Percentiles rank a stretch among this genome's conserved stretches.
These are phyloP conservation scores for Dasysyrphus tricinctus DNA, from an alignment of 2,888 invertebrate genomes.

Conservation along the genomic window DNA sequence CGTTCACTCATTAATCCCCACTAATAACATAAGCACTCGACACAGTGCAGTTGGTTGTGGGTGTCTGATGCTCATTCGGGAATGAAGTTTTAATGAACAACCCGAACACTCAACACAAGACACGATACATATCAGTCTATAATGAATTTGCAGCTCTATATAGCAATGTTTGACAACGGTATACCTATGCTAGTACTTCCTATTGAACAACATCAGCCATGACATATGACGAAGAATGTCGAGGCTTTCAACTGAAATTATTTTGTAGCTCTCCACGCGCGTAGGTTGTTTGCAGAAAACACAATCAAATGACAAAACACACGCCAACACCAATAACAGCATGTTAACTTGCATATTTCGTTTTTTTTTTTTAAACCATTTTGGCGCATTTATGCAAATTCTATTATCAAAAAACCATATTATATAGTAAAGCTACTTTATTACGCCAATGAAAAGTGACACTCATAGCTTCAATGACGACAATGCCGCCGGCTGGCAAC, in stretches of 20 bases:
- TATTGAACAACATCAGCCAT: background rate
- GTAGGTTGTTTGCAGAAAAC: conserved; percentile 36
- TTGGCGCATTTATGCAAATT: conserved; percentile 47
- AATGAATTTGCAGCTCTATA: background rate
- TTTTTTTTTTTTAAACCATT: background rate
- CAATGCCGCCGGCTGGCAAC: conserved; percentile 24
- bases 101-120: conserved; percentile 1
- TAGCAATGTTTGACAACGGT: background rate
- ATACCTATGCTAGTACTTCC: background rate
- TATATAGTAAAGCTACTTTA: background rate
- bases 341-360: conserved; percentile 26
- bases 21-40: background rate
- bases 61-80: conserved; percentile 31
- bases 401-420: conserved; percentile 29
- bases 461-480: background rate
- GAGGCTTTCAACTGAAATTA: conserved; percentile 24
- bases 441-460: conserved; percentile 19
- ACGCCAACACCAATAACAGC: conserved; percentile 19
- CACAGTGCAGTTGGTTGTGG: background rate
- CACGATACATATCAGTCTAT: background rate
- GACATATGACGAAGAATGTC: conserved; percentile 30
- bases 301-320: conserved; percentile 22
- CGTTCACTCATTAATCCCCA: conserved; percentile 32
- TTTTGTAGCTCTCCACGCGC: background rate
- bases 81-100: conserved; percentile 48